Evolutionary conservation across 2,113 vertebrate genomes (phyloP).

Genomic region (Aptenodytes forsteri): DNA sequence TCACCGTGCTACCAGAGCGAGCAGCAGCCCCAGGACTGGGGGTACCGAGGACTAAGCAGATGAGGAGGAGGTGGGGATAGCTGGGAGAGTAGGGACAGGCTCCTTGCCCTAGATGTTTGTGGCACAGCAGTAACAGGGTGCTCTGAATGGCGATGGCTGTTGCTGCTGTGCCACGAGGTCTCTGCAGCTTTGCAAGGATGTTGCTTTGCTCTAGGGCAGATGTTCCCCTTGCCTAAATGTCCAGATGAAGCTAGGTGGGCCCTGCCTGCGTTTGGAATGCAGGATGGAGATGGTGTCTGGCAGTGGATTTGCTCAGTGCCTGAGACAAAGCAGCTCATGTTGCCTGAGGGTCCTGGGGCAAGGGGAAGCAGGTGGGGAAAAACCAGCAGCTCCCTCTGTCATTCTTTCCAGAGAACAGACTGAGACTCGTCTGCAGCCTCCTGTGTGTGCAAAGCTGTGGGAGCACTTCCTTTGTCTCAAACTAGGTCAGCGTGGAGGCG

Average conservation of each 20-base stretch:
- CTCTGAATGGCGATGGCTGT: accelerated
- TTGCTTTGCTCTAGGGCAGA: neutral
- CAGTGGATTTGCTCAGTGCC: neutral
- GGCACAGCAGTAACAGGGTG: neutral
- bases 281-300: neutral
- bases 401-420: neutral
- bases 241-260: neutral
- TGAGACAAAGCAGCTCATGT: neutral
- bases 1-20: neutral
- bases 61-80: neutral
- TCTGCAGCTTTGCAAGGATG: neutral
- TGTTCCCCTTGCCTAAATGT: neutral
- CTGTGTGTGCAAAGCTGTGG: neutral
- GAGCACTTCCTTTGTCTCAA: constrained; percentile 46
- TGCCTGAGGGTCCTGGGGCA: neutral
- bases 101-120: neutral
- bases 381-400: neutral
- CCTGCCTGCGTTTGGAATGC: neutral
- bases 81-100: neutral
- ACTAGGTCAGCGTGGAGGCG: constrained; percentile 49
- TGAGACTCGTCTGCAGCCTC: neutral
- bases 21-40: neutral
- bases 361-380: neutral
- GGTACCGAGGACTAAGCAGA: accelerated
- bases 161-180: neutral